A percentile compares a stretch with the other conserved stretches of the same genome.
Evolutionary conservation across 2,888 invertebrate genomes (phyloP).

Genomic region (Carpatolechia fugitivella): DNA sequence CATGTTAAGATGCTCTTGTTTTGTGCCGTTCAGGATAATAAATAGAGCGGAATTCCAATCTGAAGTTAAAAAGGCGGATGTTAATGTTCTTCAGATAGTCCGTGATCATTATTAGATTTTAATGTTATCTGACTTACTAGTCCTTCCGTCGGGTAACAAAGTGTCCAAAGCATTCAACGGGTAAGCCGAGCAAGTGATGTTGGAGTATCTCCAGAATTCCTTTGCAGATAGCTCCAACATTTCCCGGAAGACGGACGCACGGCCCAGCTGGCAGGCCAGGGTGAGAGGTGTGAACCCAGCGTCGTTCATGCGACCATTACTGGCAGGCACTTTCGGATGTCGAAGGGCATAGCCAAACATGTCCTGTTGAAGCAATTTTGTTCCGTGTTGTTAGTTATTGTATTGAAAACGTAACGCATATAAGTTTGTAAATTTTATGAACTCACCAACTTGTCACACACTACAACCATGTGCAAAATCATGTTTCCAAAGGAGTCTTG

Average conservation of each 20-base stretch:
- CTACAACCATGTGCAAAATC: conserved; percentile 99
- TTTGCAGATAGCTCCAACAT: conserved; percentile 97
- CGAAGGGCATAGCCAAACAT: conserved; percentile 99
- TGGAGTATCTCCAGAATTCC: conserved; percentile 99
- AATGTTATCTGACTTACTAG: conserved; percentile 82
- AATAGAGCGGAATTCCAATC: conserved; percentile 99
- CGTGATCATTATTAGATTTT: background rate
- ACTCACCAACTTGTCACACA: conserved; percentile 95
- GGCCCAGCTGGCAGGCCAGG: conserved; percentile 96
- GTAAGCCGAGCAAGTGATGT: conserved; percentile 98
- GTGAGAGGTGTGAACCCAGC: conserved; percentile 97
- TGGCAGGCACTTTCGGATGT: conserved; percentile 95
- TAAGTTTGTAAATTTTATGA: no score
- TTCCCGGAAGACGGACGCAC: conserved; percentile 97
- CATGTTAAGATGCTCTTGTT: conserved; percentile 99
- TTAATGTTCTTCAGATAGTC: no score
- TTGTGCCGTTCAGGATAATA: conserved; percentile 97
- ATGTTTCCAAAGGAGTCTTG: conserved; percentile 98
- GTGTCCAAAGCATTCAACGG: conserved; percentile 98
- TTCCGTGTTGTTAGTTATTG: no score
- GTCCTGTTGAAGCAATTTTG: conserved; percentile 80
- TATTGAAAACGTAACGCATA: no score
- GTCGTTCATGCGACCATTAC: conserved; percentile 92
- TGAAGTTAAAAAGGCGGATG: conserved; percentile 66
- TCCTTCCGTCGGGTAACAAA: conserved; percentile 94